Evolutionary conservation across 1,140 invertebrate genomes (phyloP), one percentile per base, ranked within the genome.

Genomic region (Papilio aristodemus): DNA sequence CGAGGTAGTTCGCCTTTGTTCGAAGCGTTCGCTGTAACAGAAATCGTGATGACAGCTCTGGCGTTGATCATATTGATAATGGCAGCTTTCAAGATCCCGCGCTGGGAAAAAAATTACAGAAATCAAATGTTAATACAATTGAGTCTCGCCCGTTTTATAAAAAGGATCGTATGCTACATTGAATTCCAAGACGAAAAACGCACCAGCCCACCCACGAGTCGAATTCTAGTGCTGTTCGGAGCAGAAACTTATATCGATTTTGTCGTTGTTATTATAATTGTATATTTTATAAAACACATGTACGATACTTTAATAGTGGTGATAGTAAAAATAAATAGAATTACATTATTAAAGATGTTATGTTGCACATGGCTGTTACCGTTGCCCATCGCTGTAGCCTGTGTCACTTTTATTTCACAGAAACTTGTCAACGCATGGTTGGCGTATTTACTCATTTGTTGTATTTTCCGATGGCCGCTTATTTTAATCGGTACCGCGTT

Each of bases 71-170:
- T 89, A 70, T 81, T 79, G 68, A 70, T 82, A 17, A 32, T 72
- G 19, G 86, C 87, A 73, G 82, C 83, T 72, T 68, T 82, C 4
- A 88, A 83, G 59, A 80, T 86, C 39, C 64, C 71, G 10, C 69
- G 79, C 13, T 90, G 85, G 85, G 76, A 81, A 58, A 82, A 70
- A 69, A 90, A 90, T 60, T 88, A 85, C 68, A 87, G 88, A 70
- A 90, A 90, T 72, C 87, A 89, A 77, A 87, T 90, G 85, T 70
- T 90, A 68, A 82, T 87, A 79, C 88, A 90, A 68, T 67, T 90
- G 25, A 85, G 82, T 69, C 58, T 86, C 1, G 83, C 81, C 5
- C 79, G 85, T 3, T 84, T 90, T 69, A 66, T 89, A 5, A 85
- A 87, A 77, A 81, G 86, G 68, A 39, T 85, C 9, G 67, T 86